Evolutionary conservation across 2,888 invertebrate genomes (phyloP).

Genomic region (Nephrotoma appendiculata): DNA sequence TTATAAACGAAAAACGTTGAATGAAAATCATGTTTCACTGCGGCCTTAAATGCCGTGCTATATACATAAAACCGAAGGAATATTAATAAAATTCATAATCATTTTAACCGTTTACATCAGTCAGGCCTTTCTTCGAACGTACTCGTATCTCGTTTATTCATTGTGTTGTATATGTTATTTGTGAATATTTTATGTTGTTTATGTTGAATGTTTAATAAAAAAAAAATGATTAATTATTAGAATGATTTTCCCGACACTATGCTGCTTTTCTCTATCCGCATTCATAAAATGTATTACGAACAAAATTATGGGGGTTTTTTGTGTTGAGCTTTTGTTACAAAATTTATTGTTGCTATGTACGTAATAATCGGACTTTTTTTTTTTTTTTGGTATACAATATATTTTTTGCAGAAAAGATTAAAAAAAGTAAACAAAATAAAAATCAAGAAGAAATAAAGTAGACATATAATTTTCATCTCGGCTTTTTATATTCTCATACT

Average conservation of each 20-base stretch:
- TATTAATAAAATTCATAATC: background rate
- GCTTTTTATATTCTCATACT: background rate
- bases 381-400: background rate
- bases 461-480: background rate
- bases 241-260: background rate
- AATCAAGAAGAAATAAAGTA: background rate
- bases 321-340: background rate
- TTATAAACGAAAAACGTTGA: background rate
- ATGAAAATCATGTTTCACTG: background rate
- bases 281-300: background rate
- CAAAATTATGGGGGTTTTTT: background rate
- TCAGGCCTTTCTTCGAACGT: background rate
- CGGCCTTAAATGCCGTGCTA: background rate
- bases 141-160: background rate
- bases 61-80: background rate
- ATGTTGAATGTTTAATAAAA: background rate
- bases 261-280: background rate
- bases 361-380: background rate
- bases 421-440: background rate
- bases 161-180: background rate
- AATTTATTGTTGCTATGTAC: background rate
- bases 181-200: background rate
- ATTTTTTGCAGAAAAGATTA: background rate
- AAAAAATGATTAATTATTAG: background rate
- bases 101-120: background rate